phyloP scores from a whole-genome alignment of 2,113 vertebrate species.

The Butorides virescens region DNA sequence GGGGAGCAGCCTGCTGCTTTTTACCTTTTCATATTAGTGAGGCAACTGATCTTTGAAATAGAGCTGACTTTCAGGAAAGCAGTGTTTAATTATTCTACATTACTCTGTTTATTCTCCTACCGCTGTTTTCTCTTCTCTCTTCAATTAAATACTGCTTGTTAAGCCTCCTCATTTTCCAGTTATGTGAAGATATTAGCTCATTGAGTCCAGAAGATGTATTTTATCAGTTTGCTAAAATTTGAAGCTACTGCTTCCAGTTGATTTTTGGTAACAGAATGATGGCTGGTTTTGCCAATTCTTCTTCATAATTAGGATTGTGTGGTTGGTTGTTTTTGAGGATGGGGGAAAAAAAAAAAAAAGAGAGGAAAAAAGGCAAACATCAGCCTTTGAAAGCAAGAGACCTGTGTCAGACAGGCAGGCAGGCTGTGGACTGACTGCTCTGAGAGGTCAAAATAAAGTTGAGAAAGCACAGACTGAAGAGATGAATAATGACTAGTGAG shows the following conservation, averaged over 20 bases:
- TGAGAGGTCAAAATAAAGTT: background rate
- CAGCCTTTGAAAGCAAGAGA: background rate
- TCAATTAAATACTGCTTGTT: background rate
- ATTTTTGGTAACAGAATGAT: background rate
- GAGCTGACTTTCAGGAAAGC: background rate
- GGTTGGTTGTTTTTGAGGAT: background rate
- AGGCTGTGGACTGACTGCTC: background rate
- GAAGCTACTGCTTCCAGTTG: background rate
- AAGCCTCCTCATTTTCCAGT: background rate
- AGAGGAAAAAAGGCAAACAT: background rate
- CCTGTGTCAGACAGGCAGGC: background rate
- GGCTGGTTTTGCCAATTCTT: background rate
- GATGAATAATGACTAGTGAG: background rate
- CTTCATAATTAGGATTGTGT: background rate
- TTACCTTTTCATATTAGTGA: background rate
- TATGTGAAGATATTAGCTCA: background rate
- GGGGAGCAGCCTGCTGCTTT: background rate
- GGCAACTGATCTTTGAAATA: background rate
- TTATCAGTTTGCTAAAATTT: background rate
- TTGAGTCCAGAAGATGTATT: background rate
- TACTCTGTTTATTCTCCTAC: background rate
- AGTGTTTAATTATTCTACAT: background rate
- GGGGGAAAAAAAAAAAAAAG: accelerated
- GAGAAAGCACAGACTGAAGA: background rate
- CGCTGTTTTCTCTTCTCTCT: background rate